phyloP scores from a whole-genome alignment of 2,113 vertebrate species.

The Amblyornis subalaris region DNA sequence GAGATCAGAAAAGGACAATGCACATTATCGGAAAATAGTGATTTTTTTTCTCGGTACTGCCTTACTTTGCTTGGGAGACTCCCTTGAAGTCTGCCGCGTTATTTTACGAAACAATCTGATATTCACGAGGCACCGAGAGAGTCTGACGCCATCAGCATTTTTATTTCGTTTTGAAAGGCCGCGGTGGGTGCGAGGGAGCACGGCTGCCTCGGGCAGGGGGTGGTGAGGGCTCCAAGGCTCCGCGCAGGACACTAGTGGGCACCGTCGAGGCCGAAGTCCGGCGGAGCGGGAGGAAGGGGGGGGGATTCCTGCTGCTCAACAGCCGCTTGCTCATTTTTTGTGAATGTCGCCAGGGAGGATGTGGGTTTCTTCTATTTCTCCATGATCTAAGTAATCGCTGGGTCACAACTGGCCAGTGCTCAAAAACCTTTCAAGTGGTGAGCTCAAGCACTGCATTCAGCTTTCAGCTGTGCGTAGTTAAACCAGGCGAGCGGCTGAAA shows the following conservation, averaged over 20 bases:
- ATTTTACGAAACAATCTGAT: neutral
- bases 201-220: neutral
- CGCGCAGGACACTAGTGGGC: neutral
- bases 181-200: too few relatives aligned
- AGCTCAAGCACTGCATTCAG: neutral
- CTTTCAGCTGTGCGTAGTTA: neutral
- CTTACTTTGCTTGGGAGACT: neutral
- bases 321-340: neutral
- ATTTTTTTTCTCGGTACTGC: neutral
- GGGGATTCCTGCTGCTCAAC: neutral
- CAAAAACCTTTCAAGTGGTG: neutral
- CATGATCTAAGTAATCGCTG: constrained; percentile 28
- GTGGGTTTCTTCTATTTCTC: constrained; percentile 48
- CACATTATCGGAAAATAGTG: neutral
- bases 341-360: constrained; percentile 37
- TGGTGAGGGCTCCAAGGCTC: too few relatives aligned
- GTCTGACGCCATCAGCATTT: neutral
- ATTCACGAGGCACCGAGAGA: neutral
- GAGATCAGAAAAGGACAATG: neutral
- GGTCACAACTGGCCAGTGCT: neutral
- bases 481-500: neutral
- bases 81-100: neutral
- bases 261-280: neutral
- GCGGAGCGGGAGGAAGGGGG: neutral
- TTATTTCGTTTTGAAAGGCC: neutral